phyloP scores from a whole-genome alignment of 2,113 vertebrate species.

The Caretta caretta region DNA sequence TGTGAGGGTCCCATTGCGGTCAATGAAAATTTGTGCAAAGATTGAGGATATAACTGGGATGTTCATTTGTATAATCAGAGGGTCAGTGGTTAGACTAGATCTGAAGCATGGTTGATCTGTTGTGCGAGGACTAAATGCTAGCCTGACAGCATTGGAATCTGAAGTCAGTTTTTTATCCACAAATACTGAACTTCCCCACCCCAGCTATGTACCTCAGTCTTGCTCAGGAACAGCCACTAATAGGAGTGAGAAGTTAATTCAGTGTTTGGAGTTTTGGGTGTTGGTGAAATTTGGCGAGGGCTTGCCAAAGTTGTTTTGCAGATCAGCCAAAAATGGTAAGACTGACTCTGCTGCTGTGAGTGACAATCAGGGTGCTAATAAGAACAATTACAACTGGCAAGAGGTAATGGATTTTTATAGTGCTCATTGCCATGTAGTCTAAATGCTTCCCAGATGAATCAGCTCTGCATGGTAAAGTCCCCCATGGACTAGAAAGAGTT shows the following conservation, averaged over 20 bases:
- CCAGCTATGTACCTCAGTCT: neutral
- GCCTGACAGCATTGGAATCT: neutral
- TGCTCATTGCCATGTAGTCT: neutral
- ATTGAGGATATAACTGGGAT: neutral
- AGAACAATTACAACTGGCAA: neutral
- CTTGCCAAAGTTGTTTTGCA: neutral
- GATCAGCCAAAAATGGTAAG: neutral
- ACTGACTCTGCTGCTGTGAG: neutral
- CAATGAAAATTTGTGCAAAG: neutral
- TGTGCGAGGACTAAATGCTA: neutral
- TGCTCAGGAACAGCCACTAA: neutral
- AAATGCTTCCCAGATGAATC: neutral
- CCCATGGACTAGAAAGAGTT: too few species aligned
- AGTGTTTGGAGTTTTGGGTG: neutral
- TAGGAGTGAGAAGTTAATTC: neutral
- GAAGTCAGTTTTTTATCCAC: neutral
- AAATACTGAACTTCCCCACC: neutral
- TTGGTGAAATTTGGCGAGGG: neutral
- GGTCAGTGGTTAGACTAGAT: neutral
- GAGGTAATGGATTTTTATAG: neutral
- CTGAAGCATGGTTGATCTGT: neutral
- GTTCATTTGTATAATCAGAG: neutral
- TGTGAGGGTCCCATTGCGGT: neutral
- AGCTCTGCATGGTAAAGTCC: neutral
- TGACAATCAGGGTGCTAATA: too few species aligned